Conservation (phyloP, 1,140 invertebrate genomes). For the Lanistes nyassanus region DNA sequence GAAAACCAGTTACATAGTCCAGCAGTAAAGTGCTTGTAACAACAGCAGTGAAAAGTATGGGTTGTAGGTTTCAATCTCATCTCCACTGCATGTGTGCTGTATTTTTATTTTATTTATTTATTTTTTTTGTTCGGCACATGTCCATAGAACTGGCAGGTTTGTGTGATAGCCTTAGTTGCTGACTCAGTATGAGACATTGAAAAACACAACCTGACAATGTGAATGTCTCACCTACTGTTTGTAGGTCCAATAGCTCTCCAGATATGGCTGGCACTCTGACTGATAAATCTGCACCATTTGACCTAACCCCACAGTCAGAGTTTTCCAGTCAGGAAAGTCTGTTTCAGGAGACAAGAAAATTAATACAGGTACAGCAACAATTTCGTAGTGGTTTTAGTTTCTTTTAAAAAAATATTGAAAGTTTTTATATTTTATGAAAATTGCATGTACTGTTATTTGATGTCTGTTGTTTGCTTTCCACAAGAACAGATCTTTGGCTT, state of each 20-base stretch:
- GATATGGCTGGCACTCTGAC: constrained; percentile 6
- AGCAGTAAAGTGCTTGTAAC: too few relatives aligned
- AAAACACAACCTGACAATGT: too few relatives aligned
- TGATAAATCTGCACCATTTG: constrained; percentile 44
- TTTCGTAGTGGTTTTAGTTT: too few relatives aligned
- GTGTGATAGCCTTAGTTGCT: background rate
- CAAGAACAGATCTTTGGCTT: too few relatives aligned
- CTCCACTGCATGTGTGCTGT: too few relatives aligned
- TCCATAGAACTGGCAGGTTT: background rate
- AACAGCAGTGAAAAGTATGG: too few relatives aligned
- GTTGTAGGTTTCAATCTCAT: too few relatives aligned
- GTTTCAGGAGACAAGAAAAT: constrained; percentile 45
- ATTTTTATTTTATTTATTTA: too few relatives aligned
- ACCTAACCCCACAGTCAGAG: constrained; percentile 56
- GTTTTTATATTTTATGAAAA: constrained; percentile 1
- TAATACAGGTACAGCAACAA: constrained; percentile 40
- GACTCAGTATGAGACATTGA: background rate
- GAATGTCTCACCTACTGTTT: background rate
- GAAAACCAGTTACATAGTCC: too few relatives aligned
- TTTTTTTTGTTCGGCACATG: too few relatives aligned
- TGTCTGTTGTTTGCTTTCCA: background rate
- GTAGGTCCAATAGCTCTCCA: constrained; percentile 19
- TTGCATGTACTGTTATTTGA: background rate
- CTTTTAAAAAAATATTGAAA: too few relatives aligned
- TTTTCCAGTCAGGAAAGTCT: constrained; percentile 48